phyloP scores from a whole-genome alignment of 2,888 invertebrate species.

The Phortica magna region DNA sequence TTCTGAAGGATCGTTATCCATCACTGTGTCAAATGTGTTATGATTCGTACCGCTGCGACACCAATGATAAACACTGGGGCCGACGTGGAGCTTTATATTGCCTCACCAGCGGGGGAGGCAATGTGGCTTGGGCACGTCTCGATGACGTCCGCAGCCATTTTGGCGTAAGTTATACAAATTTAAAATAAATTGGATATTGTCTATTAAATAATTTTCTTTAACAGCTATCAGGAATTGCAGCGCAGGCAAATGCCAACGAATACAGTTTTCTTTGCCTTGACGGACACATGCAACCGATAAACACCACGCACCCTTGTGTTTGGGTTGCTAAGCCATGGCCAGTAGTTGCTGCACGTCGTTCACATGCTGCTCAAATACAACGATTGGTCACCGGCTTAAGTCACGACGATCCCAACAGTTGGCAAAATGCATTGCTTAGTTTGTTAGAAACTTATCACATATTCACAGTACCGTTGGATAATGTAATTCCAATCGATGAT shows the following conservation, averaged over 20 bases:
- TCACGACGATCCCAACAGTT: conserved; percentile 76
- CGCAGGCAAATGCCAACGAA: conserved; percentile 78
- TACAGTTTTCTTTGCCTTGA: conserved; percentile 88
- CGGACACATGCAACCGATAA: conserved; percentile 82
- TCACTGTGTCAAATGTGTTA: conserved; percentile 87
- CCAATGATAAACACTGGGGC: conserved; percentile 89
- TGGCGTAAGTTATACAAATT: conserved; percentile 78
- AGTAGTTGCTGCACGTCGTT: conserved; percentile 82
- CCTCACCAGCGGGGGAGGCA: conserved; percentile 87
- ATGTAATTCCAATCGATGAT: conserved; percentile 83
- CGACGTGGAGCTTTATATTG: conserved; percentile 89
- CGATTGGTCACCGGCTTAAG: conserved; percentile 78
- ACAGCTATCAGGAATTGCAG: conserved; percentile 74
- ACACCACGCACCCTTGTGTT: conserved; percentile 82
- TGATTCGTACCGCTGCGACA: conserved; percentile 81
- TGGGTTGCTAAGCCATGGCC: conserved; percentile 91
- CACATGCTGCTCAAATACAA: conserved; percentile 79
- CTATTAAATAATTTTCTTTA: conserved; percentile 17
- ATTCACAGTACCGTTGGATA: conserved; percentile 80
- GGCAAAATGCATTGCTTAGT: conserved; percentile 82
- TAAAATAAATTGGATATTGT: conserved; percentile 15
- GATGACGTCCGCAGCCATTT: conserved; percentile 85
- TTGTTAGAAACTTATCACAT: conserved; percentile 82
- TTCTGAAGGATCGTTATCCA: conserved; percentile 84
- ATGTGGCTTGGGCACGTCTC: conserved; percentile 89